Conservation (phyloP, 2,797 vertebrate genomes). For the Hypotaenidia okinawae region DNA sequence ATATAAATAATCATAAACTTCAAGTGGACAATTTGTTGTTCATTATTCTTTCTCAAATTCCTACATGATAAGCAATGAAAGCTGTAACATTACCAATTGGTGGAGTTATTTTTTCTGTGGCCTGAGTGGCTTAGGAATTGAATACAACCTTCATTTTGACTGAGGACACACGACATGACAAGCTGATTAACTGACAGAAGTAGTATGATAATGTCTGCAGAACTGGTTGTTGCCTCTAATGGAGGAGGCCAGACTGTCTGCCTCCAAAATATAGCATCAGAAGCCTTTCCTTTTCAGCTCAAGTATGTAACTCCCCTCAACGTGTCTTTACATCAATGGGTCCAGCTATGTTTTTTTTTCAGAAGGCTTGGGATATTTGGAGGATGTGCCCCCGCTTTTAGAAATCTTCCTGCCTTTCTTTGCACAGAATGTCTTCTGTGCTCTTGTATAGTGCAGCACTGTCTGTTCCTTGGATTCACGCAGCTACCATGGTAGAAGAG, state of each 20-base stretch:
- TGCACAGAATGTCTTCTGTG: background rate
- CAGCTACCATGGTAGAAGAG: background rate
- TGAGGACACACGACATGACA: background rate
- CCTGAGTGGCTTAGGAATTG: background rate
- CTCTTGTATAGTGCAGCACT: background rate
- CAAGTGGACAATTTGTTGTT: background rate
- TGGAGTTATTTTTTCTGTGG: background rate
- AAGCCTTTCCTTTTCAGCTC: background rate
- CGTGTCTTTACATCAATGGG: background rate
- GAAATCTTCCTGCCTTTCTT: background rate
- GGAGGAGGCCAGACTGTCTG: background rate
- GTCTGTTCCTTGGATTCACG: background rate
- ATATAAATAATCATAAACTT: background rate
- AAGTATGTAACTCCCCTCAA: background rate
- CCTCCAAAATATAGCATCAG: background rate
- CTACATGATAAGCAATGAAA: background rate
- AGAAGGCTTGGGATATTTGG: background rate
- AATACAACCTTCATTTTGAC: background rate
- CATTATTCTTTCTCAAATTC: background rate
- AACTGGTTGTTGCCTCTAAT: background rate
- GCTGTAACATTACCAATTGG: background rate
- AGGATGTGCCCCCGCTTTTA: background rate
- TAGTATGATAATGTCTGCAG: background rate
- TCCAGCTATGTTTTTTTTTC: accelerated
- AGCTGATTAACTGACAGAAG: background rate